These are phyloP conservation scores for Sympetrum striolatum DNA, from an alignment of 2,888 invertebrate species.

Conservation along the genomic window DNA sequence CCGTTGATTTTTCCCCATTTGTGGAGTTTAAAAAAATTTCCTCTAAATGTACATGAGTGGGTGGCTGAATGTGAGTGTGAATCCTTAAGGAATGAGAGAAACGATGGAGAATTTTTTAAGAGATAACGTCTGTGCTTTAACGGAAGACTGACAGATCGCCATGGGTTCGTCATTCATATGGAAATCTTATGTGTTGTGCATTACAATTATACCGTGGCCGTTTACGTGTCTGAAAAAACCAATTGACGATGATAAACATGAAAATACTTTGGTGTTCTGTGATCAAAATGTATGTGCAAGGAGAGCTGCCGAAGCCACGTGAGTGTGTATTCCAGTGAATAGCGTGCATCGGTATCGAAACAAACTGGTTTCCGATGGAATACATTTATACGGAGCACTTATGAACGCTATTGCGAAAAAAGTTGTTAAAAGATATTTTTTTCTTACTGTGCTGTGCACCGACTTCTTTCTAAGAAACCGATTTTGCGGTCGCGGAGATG, in stretches of 20 bases:
- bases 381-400: not conserved
- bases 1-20: conserved; percentile 2
- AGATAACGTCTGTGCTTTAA: conserved; percentile 19
- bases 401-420: not conserved
- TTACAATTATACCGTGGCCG: not conserved
- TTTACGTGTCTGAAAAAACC: not conserved
- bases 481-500: not conserved
- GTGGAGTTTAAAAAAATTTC: conserved; percentile 4
- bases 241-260: not conserved
- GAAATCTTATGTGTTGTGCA: not conserved
- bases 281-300: not conserved
- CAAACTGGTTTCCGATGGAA: not conserved
- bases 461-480: not conserved
- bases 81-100: not conserved
- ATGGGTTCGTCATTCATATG: not conserved
- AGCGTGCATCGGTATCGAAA: not conserved
- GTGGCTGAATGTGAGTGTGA: not conserved
- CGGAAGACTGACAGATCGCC: conserved; percentile 7
- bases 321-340: not conserved
- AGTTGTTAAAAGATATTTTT: conserved; percentile 10
- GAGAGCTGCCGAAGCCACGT: not conserved
- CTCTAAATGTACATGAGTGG: not conserved
- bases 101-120: not conserved
- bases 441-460: conserved; percentile 24
- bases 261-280: conserved; percentile 15